Evolutionary conservation across 1,140 invertebrate genomes (phyloP), one percentile per base, ranked within the genome.

Genomic region (Uloborus diversus): DNA sequence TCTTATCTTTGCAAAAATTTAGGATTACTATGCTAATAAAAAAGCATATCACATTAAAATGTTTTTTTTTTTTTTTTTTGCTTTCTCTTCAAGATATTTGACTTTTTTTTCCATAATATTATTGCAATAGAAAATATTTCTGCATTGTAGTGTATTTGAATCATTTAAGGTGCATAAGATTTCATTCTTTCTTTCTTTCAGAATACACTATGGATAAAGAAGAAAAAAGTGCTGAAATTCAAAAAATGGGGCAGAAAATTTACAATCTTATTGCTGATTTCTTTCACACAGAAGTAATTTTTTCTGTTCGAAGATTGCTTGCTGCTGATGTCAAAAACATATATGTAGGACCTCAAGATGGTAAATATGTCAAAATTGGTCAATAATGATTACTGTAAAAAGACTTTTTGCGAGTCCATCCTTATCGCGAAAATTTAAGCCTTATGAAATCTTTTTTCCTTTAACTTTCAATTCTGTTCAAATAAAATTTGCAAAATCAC

Each of bases 281-380:
- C 93, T 83, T 93, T 88, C 90, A 91, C 35, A 90, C 90, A 27
- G 91, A 92, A 84, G 88, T 95, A 2, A 89, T 90, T n/a, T 97
- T 97, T 85, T 92, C 93, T 3, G 88, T 97, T 1, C 93, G 93
- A 83, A 88, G 96, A 53, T 87, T 98, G 17, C 85, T 98, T 70
- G 90, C 94, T 0, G 96, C 94, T 2, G 95, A 98, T 88, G 86
- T 94, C 14, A 96, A 96, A 85, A 88, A 89, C 13, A 85, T 96
- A 3, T 94, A 95, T 84, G 79, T 90, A 83, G 89, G 89, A 71
- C 84, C 85, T 80, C 65, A 68, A 61, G 25, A 47, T 23, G 68
- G 66, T 73, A 66, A 27, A n/a, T n/a, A n/a, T n/a, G n/a, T n/a
- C n/a, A n/a, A n/a, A n/a, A n/a, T n/a, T n/a, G n/a, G n/a, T n/a